Evolutionary conservation across 2,888 invertebrate species (phyloP), one percentile per base, ranked within the genome.

Genomic region (Drosophila kanekoi): DNA sequence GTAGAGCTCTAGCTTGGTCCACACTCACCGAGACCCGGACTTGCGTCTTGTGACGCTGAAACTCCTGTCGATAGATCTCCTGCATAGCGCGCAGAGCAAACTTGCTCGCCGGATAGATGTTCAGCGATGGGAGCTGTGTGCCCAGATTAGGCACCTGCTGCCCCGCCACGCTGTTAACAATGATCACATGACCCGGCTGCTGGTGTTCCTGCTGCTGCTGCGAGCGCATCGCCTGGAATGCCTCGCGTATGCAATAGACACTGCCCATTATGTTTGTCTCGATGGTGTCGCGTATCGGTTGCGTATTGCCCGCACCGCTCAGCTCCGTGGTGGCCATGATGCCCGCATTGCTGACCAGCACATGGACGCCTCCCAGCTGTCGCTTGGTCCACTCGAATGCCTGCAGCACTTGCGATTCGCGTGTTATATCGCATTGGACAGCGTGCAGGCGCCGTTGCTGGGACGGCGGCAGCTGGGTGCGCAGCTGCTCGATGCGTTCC

Each of bases 321-420:
- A 92, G 68, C 61, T 90, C 85, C 0, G 90, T 83, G 28, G 81
- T 83, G n/a, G 86, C 89, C 20, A 91, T 87, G 11, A 94, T 84
- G 11, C 94, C 95, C 16, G 95, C 95, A 89, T 94, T 94, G 87
- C 95, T 95, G 13, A 95, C 90, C 54, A 95, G 91, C 3, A 95
- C 93, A 83, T 94, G 93, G n/a, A 94, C 93, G 0, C 94, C 93
- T 0, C 95, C 95, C 2, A 94, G 80, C 11, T 93, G 88, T 0
- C 90, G 79, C 14, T 93, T 92, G 14, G 93, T 93, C 92, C 92
- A 93, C n/a, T 90, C 82, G 81, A 95, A 95, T 33, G 93, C 93
- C 4, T 91, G 87, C 41, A 93, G 59, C 32, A 95, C 94, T 4
- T 94, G 93, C 1, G 93, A 92, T 69, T 94, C 94, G 14, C 93